Evolutionary conservation across 2,113 vertebrate species (phyloP).

Genomic region (Crotalus horridus): DNA sequence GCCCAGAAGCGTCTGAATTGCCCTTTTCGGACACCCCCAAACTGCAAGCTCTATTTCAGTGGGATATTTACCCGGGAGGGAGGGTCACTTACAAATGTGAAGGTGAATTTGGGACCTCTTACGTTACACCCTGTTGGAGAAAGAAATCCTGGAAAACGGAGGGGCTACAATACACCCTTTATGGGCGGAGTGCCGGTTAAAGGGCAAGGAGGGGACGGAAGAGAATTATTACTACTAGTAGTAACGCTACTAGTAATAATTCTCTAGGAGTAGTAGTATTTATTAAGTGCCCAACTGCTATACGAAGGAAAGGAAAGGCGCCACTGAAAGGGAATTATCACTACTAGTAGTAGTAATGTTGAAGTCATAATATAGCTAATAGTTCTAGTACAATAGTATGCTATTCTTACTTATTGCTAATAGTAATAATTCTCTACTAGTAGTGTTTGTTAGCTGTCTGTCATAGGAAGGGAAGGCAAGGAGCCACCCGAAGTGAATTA

Average conservation of each 20-base stretch:
- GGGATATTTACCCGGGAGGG: not conserved
- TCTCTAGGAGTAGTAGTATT: not conserved
- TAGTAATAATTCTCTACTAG: not conserved
- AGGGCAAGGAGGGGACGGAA: not conserved
- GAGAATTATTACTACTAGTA: not conserved
- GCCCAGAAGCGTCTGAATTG: not conserved
- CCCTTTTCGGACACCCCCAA: not conserved
- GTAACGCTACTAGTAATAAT: not conserved
- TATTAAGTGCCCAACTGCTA: not conserved
- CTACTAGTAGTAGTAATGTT: not conserved
- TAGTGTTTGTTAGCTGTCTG: not conserved
- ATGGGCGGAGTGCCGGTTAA: not conserved
- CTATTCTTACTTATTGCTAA: too few species aligned
- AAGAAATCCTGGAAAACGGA: not conserved
- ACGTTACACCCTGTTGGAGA: not conserved
- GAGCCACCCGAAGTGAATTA: too few species aligned
- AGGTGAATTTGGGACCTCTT: not conserved
- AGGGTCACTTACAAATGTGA: not conserved
- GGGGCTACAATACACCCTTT: not conserved
- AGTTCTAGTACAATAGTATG: too few species aligned
- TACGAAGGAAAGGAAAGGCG: not conserved
- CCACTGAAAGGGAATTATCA: accelerated
- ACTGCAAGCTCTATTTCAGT: not conserved
- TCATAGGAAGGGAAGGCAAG: too few species aligned
- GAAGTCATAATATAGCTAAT: not conserved